Evolutionary conservation across 2,113 vertebrate species (phyloP).

Genomic region (Paraplagusia blochii): DNA sequence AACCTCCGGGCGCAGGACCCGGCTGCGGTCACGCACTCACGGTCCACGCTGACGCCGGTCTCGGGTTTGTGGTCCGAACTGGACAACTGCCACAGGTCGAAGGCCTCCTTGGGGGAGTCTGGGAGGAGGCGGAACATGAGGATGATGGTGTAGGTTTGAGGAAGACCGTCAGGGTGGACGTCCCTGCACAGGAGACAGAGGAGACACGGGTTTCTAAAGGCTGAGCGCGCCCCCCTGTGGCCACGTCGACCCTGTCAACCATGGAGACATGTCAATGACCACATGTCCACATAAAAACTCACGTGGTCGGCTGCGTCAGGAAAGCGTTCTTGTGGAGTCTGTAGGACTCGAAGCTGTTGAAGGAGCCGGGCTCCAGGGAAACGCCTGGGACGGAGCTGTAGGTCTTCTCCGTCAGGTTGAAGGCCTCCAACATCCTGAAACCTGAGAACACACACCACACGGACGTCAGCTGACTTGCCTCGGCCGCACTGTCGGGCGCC

Average conservation of each 20-base stretch:
- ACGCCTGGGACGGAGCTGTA: constrained; percentile 86
- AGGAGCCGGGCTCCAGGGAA: constrained; percentile 93
- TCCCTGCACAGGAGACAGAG: constrained; percentile 76
- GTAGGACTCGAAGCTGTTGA: constrained; percentile 89
- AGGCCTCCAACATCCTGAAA: constrained; percentile 96
- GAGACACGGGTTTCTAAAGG: background rate
- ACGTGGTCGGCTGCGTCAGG: constrained; percentile 86
- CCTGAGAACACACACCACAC: constrained; percentile 67
- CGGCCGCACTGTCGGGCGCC: background rate
- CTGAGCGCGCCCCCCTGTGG: background rate
- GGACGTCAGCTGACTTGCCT: background rate
- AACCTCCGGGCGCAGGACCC: no score
- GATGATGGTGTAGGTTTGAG: constrained; percentile 89
- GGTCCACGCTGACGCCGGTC: constrained; percentile 88
- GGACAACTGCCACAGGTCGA: constrained; percentile 96
- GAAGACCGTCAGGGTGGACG: constrained; percentile 90
- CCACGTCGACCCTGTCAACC: no score
- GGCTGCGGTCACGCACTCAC: constrained; percentile 67
- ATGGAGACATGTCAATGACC: no score
- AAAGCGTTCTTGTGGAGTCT: constrained; percentile 90
- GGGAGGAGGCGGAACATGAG: constrained; percentile 90
- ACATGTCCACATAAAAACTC: no score
- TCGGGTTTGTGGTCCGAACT: constrained; percentile 88
- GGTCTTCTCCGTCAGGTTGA: constrained; percentile 92
- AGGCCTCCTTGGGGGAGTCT: constrained; percentile 85